Evolutionary conservation across 2,113 vertebrate genomes (phyloP).

Genomic region (Lepisosteus osseus): DNA sequence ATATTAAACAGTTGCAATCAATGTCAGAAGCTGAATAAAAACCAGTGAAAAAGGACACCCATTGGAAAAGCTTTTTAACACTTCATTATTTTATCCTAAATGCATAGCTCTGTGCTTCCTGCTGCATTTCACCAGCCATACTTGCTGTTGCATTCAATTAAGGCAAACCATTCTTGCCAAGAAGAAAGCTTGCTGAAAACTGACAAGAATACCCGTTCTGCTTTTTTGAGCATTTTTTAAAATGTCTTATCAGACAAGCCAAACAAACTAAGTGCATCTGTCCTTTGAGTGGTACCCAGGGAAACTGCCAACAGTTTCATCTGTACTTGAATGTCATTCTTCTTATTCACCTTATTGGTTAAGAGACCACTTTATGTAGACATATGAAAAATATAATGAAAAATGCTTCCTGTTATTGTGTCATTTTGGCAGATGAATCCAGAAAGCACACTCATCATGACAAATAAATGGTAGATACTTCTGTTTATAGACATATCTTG

Average conservation of each 20-base stretch:
- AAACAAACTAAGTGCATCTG: slow-evolving; percentile 2
- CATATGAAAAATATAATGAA: not conserved
- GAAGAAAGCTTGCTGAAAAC: not conserved
- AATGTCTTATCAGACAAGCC: slow-evolving; percentile 9
- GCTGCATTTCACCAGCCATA: not conserved
- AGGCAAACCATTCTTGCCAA: not conserved
- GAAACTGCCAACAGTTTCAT: not conserved
- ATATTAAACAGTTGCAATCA: not conserved
- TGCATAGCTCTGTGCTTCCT: not conserved
- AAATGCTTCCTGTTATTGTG: not conserved
- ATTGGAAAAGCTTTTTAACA: not conserved
- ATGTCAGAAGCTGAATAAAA: not conserved
- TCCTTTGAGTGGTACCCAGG: not conserved
- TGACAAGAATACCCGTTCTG: not conserved
- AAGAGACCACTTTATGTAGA: not conserved
- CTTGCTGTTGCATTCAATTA: not conserved
- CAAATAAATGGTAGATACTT: too few relatives aligned
- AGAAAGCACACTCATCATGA: too few relatives aligned
- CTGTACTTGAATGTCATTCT: slow-evolving; percentile 1
- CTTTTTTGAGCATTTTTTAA: slow-evolving; percentile 12
- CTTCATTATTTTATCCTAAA: not conserved
- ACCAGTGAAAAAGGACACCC: not conserved
- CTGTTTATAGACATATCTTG: too few relatives aligned
- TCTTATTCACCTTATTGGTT: not conserved
- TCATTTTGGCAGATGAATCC: not conserved